phyloP scores from a whole-genome alignment of 2,888 invertebrate genomes.

The Stegophylla sp. region DNA sequence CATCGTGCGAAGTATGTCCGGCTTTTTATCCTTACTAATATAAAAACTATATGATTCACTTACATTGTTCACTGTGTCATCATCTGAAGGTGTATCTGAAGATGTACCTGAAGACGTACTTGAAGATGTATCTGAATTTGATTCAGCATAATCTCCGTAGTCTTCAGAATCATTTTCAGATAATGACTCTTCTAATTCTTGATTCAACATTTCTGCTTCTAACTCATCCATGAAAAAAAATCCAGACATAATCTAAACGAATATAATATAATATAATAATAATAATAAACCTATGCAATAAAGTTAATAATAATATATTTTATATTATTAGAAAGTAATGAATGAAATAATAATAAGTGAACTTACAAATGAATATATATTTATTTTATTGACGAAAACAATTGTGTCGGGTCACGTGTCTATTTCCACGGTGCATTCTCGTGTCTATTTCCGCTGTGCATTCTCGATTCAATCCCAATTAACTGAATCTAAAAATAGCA shows the following conservation, averaged over 20 bases:
- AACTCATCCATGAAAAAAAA: constrained; percentile 12
- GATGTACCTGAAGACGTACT: no score
- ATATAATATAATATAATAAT: not conserved
- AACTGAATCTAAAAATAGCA: constrained; percentile 25
- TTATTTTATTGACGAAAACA: no score
- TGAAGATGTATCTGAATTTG: no score
- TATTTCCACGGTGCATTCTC: not conserved
- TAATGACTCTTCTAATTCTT: not conserved
- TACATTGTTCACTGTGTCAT: no score
- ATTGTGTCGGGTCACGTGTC: not conserved
- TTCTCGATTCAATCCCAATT: constrained; percentile 31
- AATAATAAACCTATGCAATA: not conserved
- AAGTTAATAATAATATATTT: not conserved
- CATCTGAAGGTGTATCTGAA: no score
- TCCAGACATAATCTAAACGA: not conserved
- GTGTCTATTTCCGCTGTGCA: constrained; percentile 5
- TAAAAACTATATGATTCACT: no score
- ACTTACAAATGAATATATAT: not conserved
- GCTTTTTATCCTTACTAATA: no score
- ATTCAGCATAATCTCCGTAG: no score
- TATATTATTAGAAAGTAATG: not conserved
- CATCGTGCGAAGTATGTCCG: no score
- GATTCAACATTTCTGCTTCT: not conserved
- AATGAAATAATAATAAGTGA: not conserved
- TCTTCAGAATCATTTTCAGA: constrained; percentile 7